Percentiles rank a stretch among this genome's conserved stretches.
These are phyloP conservation scores for Drosophila nr. fundita DNA, from an alignment of 2,888 invertebrate genomes.

Conservation along the genomic window DNA sequence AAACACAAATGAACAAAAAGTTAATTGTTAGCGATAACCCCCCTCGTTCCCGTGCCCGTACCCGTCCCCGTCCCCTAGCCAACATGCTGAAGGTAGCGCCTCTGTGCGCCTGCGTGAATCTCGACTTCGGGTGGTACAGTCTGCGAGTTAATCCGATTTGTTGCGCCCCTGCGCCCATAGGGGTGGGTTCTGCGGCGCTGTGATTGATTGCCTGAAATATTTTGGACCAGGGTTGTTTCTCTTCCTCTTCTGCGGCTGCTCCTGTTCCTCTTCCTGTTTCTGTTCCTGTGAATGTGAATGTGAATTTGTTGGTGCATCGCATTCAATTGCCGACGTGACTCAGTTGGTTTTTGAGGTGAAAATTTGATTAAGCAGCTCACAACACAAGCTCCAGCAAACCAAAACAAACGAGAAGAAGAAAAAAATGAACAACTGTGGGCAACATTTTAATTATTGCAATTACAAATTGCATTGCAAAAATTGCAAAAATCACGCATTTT, in stretches of 20 bases:
- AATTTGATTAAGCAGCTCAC: slow-evolving; percentile 69
- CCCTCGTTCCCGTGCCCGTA: not conserved
- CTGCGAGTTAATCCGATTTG: slow-evolving; percentile 77
- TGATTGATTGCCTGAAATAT: slow-evolving; percentile 72
- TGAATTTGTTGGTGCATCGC: slow-evolving; percentile 11
- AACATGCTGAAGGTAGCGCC: slow-evolving; percentile 16
- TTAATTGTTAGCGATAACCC: slow-evolving; percentile 70
- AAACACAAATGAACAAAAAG: slow-evolving; percentile 53
- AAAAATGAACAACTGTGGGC: slow-evolving; percentile 28
- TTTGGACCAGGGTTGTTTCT: slow-evolving; percentile 61
- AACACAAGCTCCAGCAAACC: slow-evolving; percentile 4
- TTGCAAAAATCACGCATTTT: slow-evolving; percentile 81
- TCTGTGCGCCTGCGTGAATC: slow-evolving; percentile 70
- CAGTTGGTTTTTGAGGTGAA: slow-evolving; percentile 63
- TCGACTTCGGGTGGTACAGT: slow-evolving; percentile 68
- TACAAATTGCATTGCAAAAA: slow-evolving; percentile 77
- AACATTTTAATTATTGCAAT: slow-evolving; percentile 78
- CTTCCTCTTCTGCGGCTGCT: not conserved
- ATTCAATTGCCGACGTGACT: slow-evolving; percentile 53
- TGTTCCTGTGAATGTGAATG: slow-evolving; percentile 9
- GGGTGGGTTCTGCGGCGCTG: slow-evolving; percentile 76
- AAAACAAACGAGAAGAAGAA: not conserved
- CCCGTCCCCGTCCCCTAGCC: not conserved
- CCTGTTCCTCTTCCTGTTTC: slow-evolving; percentile 45
- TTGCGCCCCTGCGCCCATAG: slow-evolving; percentile 61